Base-by-base conservation (phyloP, 2,113 vertebrate genomes). In the Miniopterus natalensis region DNA sequence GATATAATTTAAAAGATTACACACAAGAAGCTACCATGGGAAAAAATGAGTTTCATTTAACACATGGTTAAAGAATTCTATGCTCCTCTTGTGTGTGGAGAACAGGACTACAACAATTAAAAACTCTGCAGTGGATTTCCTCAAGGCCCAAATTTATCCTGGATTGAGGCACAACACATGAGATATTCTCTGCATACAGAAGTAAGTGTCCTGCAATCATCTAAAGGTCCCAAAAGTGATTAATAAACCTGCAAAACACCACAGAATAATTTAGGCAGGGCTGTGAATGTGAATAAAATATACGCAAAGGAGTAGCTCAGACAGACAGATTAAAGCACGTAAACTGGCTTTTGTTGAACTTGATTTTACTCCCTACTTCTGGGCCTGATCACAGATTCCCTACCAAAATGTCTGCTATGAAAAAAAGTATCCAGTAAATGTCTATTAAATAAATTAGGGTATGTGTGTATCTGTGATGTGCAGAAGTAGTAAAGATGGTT, bases 31-130 rank as follows among this genome's bases (percentile, higher is more conserved):
- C 59, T 27, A 31, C 23, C 78, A 51, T 11, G 55, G 68, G 8
- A 21, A 45, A 49, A 91, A 71, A 75, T 40, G 27, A 88, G 21
- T 78, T 95, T 65, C 40, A 55, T 55, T 81, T 80, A 93, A 88
- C 53, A 86, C 36, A 40, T 11, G 12, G 14, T 61, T 18, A 63
- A 55, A 59, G 14, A 68, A 71, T 84, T 81, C 71, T 53, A 77
- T 14, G 21, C 14, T 47, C 18, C 0, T 74, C 59, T 65, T 49
- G 68, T 71, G 18, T 45, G 0, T 20, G 1, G 70, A 29, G 42
- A 77, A 15, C 18, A 70, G 80, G 12, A 75, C 9, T 36, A 79
- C 13, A 42, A 73, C 10, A 70, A 36, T 83, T 87, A 65, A 57
- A 63, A 88, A 40, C n/a, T 83, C 80, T 36, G 4, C 51, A 57